These are phyloP conservation scores for Subacronicta megacephala DNA, from an alignment of 2,888 invertebrate genomes.

Conservation along the genomic window DNA sequence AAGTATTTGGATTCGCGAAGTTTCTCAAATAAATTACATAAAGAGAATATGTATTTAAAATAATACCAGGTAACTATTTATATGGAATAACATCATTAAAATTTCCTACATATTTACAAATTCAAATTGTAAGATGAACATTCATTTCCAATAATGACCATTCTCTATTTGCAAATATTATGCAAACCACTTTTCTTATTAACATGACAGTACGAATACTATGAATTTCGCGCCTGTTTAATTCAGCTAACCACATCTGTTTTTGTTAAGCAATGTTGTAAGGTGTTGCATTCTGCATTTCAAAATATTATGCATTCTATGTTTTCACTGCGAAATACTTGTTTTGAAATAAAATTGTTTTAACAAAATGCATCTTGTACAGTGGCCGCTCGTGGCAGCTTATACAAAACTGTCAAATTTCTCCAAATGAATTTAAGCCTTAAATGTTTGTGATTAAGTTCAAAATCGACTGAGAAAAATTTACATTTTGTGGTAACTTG, in stretches of 20 bases:
- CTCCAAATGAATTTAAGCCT: too few species aligned
- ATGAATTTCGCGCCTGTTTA: constrained; percentile 29
- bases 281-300: constrained; percentile 26
- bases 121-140: background rate
- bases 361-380: background rate
- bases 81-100: background rate
- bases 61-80: too few species aligned
- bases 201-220: constrained; percentile 22
- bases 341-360: constrained; percentile 5
- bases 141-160: background rate
- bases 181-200: constrained; percentile 31
- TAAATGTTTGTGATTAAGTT: too few species aligned
- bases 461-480: too few species aligned
- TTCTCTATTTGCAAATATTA: constrained; percentile 24
- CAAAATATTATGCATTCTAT: constrained; percentile 24
- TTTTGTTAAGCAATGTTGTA: constrained; percentile 23
- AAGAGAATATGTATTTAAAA: too few species aligned
- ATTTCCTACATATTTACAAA: background rate
- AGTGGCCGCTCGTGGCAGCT: too few species aligned
- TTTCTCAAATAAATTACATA: too few species aligned
- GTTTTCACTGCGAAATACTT: background rate
- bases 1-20: too few species aligned
- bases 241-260: constrained; percentile 28
- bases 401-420: too few species aligned
- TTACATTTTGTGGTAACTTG: too few species aligned